Conservation (phyloP, 2,888 invertebrate species). For the Ornithoptera alexandrae region DNA sequence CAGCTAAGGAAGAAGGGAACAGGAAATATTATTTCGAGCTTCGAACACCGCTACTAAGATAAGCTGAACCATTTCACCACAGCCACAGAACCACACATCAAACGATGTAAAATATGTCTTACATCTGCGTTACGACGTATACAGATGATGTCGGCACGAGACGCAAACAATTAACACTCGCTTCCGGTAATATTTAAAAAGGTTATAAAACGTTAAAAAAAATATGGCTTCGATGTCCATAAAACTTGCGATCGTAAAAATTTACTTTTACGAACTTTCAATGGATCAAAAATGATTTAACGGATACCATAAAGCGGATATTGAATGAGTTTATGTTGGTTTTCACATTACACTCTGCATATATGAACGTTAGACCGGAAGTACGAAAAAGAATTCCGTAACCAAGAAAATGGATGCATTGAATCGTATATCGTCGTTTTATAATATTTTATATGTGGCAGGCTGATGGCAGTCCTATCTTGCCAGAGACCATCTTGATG, state of each 20-base stretch:
- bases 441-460: background rate
- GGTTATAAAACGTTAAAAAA: background rate
- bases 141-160: no score
- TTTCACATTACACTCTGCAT: no score
- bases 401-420: no score
- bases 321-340: background rate
- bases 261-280: background rate
- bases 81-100: no score
- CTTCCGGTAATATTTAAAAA: background rate
- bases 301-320: background rate
- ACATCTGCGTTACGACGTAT: no score
- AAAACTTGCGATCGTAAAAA: constrained; percentile 1
- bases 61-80: no score
- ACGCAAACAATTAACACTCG: background rate
- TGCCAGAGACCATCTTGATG: background rate
- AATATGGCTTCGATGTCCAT: background rate
- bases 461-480: background rate
- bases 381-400: no score
- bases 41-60: no score
- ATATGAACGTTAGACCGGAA: background rate
- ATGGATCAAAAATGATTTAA: background rate
- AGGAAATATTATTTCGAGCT: no score
- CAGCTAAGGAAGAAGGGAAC: no score
- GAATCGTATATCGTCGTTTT: no score
- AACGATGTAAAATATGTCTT: no score